Percentiles rank a stretch among this genome's conserved stretches.
Conservation (phyloP, 2,888 invertebrate species). For the Leptopilina drosophilae region DNA sequence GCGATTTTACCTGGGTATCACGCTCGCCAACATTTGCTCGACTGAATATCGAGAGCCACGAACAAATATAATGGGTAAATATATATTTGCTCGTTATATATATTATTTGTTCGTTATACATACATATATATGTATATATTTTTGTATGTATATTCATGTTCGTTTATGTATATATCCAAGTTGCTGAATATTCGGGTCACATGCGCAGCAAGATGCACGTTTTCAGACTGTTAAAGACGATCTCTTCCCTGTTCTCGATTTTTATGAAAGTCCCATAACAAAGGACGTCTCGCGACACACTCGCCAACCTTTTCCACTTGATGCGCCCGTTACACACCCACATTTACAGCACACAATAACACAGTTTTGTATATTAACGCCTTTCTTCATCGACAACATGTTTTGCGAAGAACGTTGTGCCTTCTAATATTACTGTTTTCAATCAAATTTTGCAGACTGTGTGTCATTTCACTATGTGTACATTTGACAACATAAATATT, state of each 20-base stretch:
- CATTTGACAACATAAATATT: too few species aligned
- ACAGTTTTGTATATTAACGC: too few species aligned
- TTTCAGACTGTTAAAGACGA: constrained; percentile 42
- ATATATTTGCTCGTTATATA: too few species aligned
- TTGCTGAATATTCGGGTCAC: constrained; percentile 61
- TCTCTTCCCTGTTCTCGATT: constrained; percentile 46
- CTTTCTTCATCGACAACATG: too few species aligned
- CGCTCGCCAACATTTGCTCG: constrained; percentile 6
- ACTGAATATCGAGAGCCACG: constrained; percentile 30
- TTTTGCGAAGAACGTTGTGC: too few species aligned
- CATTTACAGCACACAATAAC: constrained; percentile 50
- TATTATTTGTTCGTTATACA: too few species aligned
- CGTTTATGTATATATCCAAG: not conserved
- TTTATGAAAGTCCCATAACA: constrained; percentile 46
- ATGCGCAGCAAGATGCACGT: constrained; percentile 55
- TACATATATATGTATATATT: too few species aligned
- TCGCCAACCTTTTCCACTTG: constrained; percentile 10
- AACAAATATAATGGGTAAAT: not conserved
- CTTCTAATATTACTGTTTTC: too few species aligned
- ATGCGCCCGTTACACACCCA: constrained; percentile 52
- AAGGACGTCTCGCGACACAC: constrained; percentile 49
- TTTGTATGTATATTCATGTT: too few species aligned
- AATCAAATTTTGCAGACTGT: too few species aligned
- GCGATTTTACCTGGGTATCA: constrained; percentile 22
- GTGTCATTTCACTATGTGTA: too few species aligned